These are phyloP conservation scores for Coecobrya sp. DNA, from an alignment of 2,888 invertebrate genomes.

Conservation along the genomic window DNA sequence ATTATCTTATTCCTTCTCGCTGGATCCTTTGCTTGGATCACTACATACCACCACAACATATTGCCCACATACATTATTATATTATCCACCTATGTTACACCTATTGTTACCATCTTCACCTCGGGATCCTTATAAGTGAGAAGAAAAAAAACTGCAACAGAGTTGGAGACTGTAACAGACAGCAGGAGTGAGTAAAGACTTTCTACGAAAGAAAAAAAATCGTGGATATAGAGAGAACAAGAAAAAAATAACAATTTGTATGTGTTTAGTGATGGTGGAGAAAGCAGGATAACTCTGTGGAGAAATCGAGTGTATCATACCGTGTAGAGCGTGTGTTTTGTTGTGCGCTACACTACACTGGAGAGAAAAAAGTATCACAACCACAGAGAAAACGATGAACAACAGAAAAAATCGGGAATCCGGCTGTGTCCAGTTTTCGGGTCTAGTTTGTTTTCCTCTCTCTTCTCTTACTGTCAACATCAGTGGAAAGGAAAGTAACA, in stretches of 20 bases:
- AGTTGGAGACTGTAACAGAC: constrained; percentile 21
- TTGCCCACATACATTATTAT: neutral
- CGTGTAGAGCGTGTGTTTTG: constrained; percentile 24
- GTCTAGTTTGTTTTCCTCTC: constrained; percentile 66
- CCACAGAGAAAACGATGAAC: constrained; percentile 36
- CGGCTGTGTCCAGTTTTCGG: constrained; percentile 77
- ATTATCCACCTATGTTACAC: neutral
- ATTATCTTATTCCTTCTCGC: constrained; percentile 35
- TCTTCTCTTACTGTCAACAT: constrained; percentile 61
- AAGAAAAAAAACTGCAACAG: constrained; percentile 7
- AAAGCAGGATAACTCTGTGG: constrained; percentile 53
- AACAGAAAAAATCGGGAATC: constrained; percentile 63
- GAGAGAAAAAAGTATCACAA: constrained; percentile 36
- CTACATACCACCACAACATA: constrained; percentile 43
- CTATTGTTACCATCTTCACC: constrained; percentile 18
- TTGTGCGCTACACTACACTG: neutral
- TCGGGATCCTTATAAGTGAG: constrained; percentile 16
- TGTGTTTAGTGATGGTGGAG: constrained; percentile 1
- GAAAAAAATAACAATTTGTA: constrained; percentile 59
- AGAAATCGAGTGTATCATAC: constrained; percentile 63
- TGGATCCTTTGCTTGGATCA: constrained; percentile 15
- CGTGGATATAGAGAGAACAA: constrained; percentile 24
- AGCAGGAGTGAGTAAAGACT: neutral
- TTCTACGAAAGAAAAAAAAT: neutral
- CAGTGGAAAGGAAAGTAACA: constrained; percentile 25